These are phyloP conservation scores for Ormyrus rosae DNA, from an alignment of 2,888 invertebrate genomes.

Conservation along the genomic window DNA sequence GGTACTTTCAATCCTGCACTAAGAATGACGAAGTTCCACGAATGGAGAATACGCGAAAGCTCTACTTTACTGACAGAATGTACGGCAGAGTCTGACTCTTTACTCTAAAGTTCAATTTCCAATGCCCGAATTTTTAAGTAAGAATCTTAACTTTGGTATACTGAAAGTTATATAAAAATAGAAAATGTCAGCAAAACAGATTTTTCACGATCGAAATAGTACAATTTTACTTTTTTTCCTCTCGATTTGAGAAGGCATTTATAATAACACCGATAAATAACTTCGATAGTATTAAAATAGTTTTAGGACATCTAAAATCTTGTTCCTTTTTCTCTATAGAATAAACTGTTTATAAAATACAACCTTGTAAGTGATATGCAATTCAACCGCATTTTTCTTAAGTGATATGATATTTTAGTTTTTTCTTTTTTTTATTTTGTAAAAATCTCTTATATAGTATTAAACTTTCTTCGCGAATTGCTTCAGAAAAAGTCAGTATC, in stretches of 20 bases:
- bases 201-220: slow-evolving; percentile 6
- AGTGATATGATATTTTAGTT: slow-evolving; percentile 33
- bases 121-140: neutral
- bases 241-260: slow-evolving; percentile 18
- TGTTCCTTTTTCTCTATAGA: slow-evolving; percentile 25
- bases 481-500: slow-evolving; percentile 38
- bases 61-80: neutral
- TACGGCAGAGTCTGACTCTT: neutral
- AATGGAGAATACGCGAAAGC: neutral
- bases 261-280: slow-evolving; percentile 45
- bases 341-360: slow-evolving; percentile 56
- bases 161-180: neutral
- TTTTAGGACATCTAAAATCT: slow-evolving; percentile 36
- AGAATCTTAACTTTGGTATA: neutral
- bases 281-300: slow-evolving; percentile 50
- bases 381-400: slow-evolving; percentile 40
- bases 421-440: slow-evolving; percentile 18
- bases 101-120: neutral
- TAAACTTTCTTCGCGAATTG: slow-evolving; percentile 41
- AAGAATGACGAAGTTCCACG: neutral
- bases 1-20: slow-evolving; percentile 21
- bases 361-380: slow-evolving; percentile 54
- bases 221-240: neutral
- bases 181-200: neutral
- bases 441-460: slow-evolving; percentile 47